These are phyloP conservation scores for Dromiciops gliroides DNA, from an alignment of 2,113 vertebrate genomes.

Conservation along the genomic window DNA sequence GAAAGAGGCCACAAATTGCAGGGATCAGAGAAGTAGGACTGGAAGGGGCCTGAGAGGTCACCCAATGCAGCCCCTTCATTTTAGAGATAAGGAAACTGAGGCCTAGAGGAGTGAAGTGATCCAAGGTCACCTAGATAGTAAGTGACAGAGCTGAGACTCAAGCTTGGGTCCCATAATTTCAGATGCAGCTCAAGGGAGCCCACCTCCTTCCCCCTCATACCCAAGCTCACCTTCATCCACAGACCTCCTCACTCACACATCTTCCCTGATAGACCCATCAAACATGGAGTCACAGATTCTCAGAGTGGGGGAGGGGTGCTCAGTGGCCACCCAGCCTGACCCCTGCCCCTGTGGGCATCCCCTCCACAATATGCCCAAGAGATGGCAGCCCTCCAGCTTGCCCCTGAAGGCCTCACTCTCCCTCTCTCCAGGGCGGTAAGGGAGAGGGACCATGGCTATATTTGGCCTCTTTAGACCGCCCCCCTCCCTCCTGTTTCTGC, in stretches of 20 bases:
- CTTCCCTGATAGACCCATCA: not conserved
- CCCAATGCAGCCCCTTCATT: not conserved
- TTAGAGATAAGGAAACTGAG: not conserved
- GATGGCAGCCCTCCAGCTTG: not conserved
- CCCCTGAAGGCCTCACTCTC: not conserved
- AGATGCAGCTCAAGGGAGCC: too few relatives aligned
- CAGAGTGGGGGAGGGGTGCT: not conserved
- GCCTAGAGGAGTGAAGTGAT: not conserved
- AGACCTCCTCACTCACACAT: not conserved
- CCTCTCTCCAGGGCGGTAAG: not conserved
- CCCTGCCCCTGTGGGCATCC: not conserved
- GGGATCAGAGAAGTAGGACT: not conserved
- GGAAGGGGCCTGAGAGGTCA: too few relatives aligned
- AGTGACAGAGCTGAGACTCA: not conserved
- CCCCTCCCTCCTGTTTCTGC: not conserved
- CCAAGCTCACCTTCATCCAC: not conserved
- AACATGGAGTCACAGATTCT: not conserved
- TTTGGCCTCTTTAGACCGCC: not conserved
- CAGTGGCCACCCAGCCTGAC: too few relatives aligned
- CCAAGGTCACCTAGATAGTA: too few relatives aligned
- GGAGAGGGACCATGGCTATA: not conserved
- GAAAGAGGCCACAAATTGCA: not conserved
- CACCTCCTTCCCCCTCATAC: not conserved
- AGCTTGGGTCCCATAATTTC: not conserved
- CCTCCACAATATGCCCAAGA: not conserved